phyloP scores from a whole-genome alignment of 2,888 invertebrate genomes.

The Torymus texanus region DNA sequence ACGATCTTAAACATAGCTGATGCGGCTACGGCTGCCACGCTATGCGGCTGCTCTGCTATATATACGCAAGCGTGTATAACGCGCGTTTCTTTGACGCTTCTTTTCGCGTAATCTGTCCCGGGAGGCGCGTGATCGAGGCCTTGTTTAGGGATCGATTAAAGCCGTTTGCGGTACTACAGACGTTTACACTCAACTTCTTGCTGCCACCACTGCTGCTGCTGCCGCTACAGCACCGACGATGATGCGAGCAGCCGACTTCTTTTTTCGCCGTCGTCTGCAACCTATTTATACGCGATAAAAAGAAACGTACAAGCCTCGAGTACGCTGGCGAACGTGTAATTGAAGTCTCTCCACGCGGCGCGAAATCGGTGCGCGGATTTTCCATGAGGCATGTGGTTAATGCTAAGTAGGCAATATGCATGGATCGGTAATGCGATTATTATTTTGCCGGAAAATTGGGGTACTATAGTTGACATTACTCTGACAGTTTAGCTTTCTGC shows the following conservation, averaged over 20 bases:
- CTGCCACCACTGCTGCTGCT: not conserved
- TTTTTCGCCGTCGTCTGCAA: conserved; percentile 1
- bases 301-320: not conserved
- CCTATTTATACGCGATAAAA: conserved; percentile 5
- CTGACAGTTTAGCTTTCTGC: not conserved
- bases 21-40: too few relatives aligned
- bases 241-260: not conserved
- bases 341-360: conserved; percentile 16
- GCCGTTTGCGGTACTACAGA: conserved; percentile 2
- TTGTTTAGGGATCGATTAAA: conserved; percentile 46
- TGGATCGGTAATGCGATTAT: not conserved
- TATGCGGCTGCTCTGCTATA: not conserved
- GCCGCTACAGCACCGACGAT: too few relatives aligned
- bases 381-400: not conserved
- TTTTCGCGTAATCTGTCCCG: conserved; percentile 38
- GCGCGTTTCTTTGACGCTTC: conserved; percentile 4
- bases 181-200: conserved; percentile 33
- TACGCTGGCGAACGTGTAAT: conserved; percentile 19
- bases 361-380: not conserved
- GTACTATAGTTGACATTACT: not conserved
- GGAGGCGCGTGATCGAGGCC: conserved; percentile 15
- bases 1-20: conserved; percentile 14
- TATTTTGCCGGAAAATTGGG: too few relatives aligned
- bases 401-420: not conserved
- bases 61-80: not conserved